Conservation (phyloP, 2,113 vertebrate species). For the Aleadryas rufinucha region DNA sequence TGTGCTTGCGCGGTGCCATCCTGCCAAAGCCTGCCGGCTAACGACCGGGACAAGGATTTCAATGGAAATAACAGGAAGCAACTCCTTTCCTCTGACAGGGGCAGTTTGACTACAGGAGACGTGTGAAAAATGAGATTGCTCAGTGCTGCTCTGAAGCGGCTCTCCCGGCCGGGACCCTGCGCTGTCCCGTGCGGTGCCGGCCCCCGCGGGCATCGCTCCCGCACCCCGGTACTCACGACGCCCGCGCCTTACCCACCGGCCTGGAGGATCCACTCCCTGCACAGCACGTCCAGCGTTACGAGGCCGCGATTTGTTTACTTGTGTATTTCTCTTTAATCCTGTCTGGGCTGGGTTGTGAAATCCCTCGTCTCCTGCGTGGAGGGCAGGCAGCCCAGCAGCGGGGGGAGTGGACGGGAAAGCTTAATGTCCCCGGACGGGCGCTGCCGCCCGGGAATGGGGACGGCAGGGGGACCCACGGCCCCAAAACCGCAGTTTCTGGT, state of each 20-base stretch:
- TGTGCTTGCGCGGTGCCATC: constrained; percentile 26
- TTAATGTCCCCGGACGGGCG: not conserved
- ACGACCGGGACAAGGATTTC: constrained; percentile 49
- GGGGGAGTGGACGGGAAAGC: constrained; percentile 32
- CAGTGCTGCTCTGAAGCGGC: not conserved
- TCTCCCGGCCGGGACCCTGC: not conserved
- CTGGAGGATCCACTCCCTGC: not conserved
- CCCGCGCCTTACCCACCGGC: not conserved
- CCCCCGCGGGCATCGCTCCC: constrained; percentile 25
- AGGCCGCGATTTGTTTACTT: constrained; percentile 57
- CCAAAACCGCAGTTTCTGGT: fast-evolving
- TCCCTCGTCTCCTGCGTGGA: constrained; percentile 59
- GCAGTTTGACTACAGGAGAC: constrained; percentile 66
- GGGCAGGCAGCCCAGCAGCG: constrained; percentile 49
- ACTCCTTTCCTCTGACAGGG: constrained; percentile 72
- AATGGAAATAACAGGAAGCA: constrained; percentile 71
- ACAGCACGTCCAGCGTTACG: not conserved
- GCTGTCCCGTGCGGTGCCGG: not conserved
- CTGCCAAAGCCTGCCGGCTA: constrained; percentile 45
- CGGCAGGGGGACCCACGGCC: not conserved
- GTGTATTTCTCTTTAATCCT: constrained; percentile 60
- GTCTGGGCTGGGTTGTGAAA: constrained; percentile 67
- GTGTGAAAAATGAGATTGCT: constrained; percentile 69
- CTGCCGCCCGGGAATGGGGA: not conserved
- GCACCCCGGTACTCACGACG: not conserved